A percentile compares a stretch with the other conserved stretches of the same genome.
Evolutionary conservation across 1,140 invertebrate species (phyloP).

Genomic region (Pararge aegeria): DNA sequence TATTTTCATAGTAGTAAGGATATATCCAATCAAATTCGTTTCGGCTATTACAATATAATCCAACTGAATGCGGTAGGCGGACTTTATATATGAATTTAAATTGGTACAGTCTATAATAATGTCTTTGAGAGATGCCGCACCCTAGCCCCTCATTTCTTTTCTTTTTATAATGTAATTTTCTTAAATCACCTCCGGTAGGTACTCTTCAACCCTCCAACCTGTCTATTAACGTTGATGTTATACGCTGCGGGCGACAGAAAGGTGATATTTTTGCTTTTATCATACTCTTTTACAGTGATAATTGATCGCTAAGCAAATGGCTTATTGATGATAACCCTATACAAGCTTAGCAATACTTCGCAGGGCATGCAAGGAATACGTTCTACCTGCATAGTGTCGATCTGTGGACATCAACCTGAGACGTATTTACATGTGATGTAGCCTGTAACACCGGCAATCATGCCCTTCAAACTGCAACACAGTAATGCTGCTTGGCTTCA

Average conservation of each 20-base stretch:
- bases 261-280: slow-evolving; percentile 8
- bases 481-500: no score
- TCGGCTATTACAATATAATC: slow-evolving; percentile 39
- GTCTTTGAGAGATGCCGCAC: slow-evolving; percentile 59
- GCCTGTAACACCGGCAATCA: no score
- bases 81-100: slow-evolving; percentile 71
- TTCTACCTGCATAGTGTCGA: no score
- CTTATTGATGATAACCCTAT: no score
- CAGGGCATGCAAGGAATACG: no score
- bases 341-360: no score
- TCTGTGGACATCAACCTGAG: no score
- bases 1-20: background rate
- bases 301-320: background rate
- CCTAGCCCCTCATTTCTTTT: slow-evolving; percentile 55
- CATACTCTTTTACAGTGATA: background rate
- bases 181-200: slow-evolving; percentile 68
- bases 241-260: slow-evolving; percentile 10
- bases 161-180: slow-evolving; percentile 78
- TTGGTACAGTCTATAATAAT: slow-evolving; percentile 75
- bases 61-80: slow-evolving; percentile 30
- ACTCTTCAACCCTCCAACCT: slow-evolving; percentile 42
- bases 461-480: no score
- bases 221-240: slow-evolving; percentile 44
- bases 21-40: slow-evolving; percentile 27
- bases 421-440: no score